phyloP scores from a whole-genome alignment of 2,797 vertebrate genomes.

The Pipistrellus pygmaeus region DNA sequence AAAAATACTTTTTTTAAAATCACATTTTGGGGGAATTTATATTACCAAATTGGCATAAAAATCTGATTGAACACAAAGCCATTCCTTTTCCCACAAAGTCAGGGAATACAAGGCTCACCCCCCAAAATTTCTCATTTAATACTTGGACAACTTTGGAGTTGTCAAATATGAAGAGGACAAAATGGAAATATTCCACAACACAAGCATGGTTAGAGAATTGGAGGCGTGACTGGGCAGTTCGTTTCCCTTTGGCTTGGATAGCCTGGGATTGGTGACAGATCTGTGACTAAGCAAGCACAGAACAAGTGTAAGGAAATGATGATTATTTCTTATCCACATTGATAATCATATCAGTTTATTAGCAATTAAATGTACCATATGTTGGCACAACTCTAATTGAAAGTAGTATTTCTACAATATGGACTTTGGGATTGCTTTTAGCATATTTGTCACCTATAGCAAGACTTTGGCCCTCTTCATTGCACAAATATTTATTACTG shows the following conservation, averaged over 20 bases:
- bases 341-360: not conserved
- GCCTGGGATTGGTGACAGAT: not conserved
- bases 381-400: not conserved
- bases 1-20: too few species aligned
- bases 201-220: not conserved
- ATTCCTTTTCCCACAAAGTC: not conserved
- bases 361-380: not conserved
- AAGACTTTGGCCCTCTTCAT: slow-evolving; percentile 38
- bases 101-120: not conserved
- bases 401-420: not conserved
- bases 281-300: not conserved
- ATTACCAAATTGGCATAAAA: not conserved
- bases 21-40: not conserved
- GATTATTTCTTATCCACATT: slow-evolving; percentile 28
- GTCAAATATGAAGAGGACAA: not conserved
- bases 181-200: not conserved
- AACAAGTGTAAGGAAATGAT: slow-evolving; percentile 26
- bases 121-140: not conserved
- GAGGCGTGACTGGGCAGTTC: not conserved
- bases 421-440: slow-evolving; percentile 13
- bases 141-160: not conserved
- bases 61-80: not conserved
- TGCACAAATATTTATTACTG: not conserved
- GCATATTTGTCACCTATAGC: not conserved
- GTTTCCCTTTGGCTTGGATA: not conserved